Conservation (phyloP, 1,140 invertebrate genomes). For the Drosophila lowei region DNA sequence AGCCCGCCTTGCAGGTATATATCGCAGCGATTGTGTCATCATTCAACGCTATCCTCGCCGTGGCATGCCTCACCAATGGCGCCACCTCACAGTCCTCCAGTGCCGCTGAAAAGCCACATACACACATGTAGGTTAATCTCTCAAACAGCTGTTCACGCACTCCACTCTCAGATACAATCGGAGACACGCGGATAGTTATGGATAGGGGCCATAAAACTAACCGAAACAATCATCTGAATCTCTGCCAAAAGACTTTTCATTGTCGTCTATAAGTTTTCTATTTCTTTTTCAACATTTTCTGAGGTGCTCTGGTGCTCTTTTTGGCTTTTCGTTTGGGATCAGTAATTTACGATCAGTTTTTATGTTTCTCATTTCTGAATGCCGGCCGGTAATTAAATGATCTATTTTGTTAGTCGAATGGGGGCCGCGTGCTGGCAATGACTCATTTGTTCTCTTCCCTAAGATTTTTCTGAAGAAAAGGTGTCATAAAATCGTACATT, state of each 20-base stretch:
- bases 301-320: background rate
- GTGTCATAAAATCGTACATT: constrained; percentile 49
- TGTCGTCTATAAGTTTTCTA: constrained; percentile 22
- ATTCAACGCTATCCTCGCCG: constrained; percentile 31
- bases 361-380: constrained; percentile 50
- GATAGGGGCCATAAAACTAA: constrained; percentile 36
- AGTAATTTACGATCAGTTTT: constrained; percentile 66
- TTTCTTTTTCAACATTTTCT: constrained; percentile 45
- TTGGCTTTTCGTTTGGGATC: too few species aligned
- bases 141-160: constrained; percentile 13
- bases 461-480: constrained; percentile 8
- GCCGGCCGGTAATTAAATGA: constrained; percentile 74
- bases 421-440: constrained; percentile 17
- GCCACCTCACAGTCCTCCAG: constrained; percentile 54
- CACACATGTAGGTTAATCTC: constrained; percentile 17
- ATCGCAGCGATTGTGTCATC: constrained; percentile 51
- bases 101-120: constrained; percentile 8
- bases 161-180: background rate
- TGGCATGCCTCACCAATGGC: constrained; percentile 55
- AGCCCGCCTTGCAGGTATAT: constrained; percentile 66
- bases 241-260: constrained; percentile 59
- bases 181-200: constrained; percentile 5
- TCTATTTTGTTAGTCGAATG: constrained; percentile 37
- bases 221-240: constrained; percentile 33
- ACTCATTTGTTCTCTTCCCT: constrained; percentile 34